Conservation (phyloP, 2,888 invertebrate genomes). For the Atethmia centrago region DNA sequence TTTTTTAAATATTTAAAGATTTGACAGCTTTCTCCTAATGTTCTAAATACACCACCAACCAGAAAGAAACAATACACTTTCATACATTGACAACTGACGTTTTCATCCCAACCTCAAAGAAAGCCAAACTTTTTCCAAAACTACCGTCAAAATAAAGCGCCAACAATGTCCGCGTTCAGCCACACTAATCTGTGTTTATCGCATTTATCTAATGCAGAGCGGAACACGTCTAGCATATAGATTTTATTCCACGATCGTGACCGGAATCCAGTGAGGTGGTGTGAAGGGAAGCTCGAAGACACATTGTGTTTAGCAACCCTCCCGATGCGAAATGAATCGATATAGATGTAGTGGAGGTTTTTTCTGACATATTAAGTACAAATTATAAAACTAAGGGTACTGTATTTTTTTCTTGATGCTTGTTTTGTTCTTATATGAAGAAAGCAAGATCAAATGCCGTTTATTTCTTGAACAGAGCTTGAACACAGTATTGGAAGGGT, state of each 20-base stretch:
- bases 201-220: conserved; percentile 64
- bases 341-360: conserved; percentile 60
- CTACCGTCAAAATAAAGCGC: conserved; percentile 37
- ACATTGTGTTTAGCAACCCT: conserved; percentile 74
- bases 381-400: conserved; percentile 5
- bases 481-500: too few relatives aligned
- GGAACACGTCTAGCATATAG: conserved; percentile 74
- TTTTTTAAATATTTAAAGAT: neutral
- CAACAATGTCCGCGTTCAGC: conserved; percentile 45
- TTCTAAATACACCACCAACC: neutral
- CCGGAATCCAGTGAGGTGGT: conserved; percentile 64
- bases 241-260: conserved; percentile 73
- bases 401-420: conserved; percentile 16
- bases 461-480: neutral
- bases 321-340: conserved; percentile 62
- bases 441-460: neutral
- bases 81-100: conserved; percentile 12
- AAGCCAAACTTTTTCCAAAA: conserved; percentile 7
- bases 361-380: conserved; percentile 32
- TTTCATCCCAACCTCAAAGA: neutral
- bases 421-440: neutral
- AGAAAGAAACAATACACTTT: conserved; percentile 6
- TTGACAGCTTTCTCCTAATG: neutral
- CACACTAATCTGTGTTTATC: conserved; percentile 68
- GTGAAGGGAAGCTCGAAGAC: conserved; percentile 68